Conservation (phyloP, 2,888 invertebrate genomes). For the Rotaria socialis region DNA sequence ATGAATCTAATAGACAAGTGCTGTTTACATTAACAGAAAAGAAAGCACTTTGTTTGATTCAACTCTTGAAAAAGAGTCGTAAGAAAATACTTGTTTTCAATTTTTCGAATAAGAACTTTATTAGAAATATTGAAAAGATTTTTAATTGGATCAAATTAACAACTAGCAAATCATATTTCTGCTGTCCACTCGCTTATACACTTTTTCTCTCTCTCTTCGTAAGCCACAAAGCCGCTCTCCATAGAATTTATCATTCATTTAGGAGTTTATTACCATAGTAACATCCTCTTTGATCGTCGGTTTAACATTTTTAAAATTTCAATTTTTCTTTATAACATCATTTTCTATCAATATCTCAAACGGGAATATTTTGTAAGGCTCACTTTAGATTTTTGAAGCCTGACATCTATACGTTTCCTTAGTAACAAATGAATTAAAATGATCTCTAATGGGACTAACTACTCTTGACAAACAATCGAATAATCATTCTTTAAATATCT, state of each 20-base stretch:
- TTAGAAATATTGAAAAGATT: neutral
- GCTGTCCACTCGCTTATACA: neutral
- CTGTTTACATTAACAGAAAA: neutral
- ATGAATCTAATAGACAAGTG: neutral
- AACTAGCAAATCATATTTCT: neutral
- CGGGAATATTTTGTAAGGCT: too few relatives aligned
- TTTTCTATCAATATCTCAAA: too few relatives aligned
- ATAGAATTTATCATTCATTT: neutral
- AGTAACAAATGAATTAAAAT: neutral
- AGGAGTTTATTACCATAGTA: neutral
- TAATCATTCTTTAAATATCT: too few relatives aligned
- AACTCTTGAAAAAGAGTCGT: neutral
- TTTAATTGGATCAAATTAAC: neutral
- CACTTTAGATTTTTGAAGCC: neutral
- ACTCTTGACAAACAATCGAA: too few relatives aligned
- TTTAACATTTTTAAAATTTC: too few relatives aligned
- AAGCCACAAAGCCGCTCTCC: neutral
- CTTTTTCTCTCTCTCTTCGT: neutral
- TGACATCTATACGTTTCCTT: neutral
- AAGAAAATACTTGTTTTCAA: neutral
- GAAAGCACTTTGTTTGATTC: neutral
- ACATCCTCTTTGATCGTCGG: neutral
- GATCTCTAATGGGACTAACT: neutral
- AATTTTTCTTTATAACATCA: too few relatives aligned
- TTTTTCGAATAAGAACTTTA: neutral